Conservation (phyloP, 2,888 invertebrate genomes). For the Sussaba pulchella region DNA sequence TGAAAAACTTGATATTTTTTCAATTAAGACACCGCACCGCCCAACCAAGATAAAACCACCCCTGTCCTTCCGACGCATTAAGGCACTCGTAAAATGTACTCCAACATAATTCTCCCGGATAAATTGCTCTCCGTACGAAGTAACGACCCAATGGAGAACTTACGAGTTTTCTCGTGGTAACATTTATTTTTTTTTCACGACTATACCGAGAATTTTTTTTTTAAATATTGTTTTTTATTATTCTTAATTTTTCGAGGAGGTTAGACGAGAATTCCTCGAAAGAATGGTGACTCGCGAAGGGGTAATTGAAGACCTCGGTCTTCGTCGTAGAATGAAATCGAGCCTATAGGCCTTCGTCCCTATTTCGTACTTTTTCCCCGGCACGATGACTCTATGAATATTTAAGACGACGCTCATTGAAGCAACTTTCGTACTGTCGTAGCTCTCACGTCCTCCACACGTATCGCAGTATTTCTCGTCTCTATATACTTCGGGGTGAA, state of each 20-base stretch:
- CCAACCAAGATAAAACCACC: constrained; percentile 58
- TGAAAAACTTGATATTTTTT: constrained; percentile 83
- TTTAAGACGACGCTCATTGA: constrained; percentile 72
- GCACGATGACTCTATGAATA: constrained; percentile 64
- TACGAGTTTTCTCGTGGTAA: constrained; percentile 38
- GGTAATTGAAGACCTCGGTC: constrained; percentile 7
- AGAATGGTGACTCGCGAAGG: constrained; percentile 2
- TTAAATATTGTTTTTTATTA: background rate
- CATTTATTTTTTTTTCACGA: too few relatives aligned
- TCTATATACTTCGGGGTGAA: background rate
- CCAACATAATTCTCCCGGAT: constrained; percentile 31
- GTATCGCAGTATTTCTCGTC: background rate
- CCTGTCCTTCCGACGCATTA: constrained; percentile 79
- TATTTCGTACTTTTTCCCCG: constrained; percentile 34
- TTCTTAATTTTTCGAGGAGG: constrained; percentile 19
- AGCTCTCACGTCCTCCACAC: background rate
- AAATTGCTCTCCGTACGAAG: constrained; percentile 10
- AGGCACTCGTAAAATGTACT: constrained; percentile 76
- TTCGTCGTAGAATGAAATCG: constrained; percentile 39
- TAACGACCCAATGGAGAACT: constrained; percentile 50
- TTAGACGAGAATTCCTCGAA: background rate
- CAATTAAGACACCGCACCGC: constrained; percentile 79
- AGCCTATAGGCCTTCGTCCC: constrained; percentile 10
- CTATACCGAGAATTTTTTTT: background rate
- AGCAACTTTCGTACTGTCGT: constrained; percentile 29